A percentile compares a stretch with the other conserved stretches of the same genome.
Conservation (phyloP, 2,797 vertebrate genomes). For the Mus minutoides region DNA sequence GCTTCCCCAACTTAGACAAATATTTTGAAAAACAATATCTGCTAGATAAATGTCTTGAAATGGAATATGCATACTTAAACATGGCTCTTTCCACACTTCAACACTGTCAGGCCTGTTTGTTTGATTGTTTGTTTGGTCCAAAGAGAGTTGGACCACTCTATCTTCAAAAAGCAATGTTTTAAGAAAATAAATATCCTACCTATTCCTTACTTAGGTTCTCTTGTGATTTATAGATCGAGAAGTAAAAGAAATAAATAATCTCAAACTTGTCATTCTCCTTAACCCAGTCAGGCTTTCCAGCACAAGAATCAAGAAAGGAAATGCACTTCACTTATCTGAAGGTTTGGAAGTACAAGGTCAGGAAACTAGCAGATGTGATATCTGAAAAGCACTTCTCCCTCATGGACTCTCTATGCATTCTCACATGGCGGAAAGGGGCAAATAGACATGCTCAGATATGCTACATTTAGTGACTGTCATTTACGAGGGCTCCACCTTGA, state of each 20-base stretch:
- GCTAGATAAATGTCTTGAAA: neutral
- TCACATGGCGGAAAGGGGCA: neutral
- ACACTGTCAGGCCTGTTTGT: neutral
- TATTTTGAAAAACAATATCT: neutral
- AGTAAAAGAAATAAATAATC: neutral
- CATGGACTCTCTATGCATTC: neutral
- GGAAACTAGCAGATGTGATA: neutral
- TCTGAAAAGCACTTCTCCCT: neutral
- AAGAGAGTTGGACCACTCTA: neutral
- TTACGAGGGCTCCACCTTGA: neutral
- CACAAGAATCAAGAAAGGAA: neutral
- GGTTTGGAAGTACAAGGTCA: neutral
- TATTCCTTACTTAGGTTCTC: neutral
- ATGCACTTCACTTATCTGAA: neutral
- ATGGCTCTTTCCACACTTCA: neutral
- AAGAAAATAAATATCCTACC: constrained; percentile 2
- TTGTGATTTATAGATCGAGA: neutral
- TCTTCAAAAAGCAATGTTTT: neutral
- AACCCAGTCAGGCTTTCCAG: neutral
- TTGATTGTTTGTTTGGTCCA: neutral
- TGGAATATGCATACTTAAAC: neutral
- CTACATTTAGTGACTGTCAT: too few species aligned
- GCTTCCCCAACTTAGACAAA: neutral
- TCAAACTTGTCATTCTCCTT: neutral
- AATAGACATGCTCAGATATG: neutral